Evolutionary conservation across 2,888 invertebrate species (phyloP).

Genomic region (Chouioia cunea): DNA sequence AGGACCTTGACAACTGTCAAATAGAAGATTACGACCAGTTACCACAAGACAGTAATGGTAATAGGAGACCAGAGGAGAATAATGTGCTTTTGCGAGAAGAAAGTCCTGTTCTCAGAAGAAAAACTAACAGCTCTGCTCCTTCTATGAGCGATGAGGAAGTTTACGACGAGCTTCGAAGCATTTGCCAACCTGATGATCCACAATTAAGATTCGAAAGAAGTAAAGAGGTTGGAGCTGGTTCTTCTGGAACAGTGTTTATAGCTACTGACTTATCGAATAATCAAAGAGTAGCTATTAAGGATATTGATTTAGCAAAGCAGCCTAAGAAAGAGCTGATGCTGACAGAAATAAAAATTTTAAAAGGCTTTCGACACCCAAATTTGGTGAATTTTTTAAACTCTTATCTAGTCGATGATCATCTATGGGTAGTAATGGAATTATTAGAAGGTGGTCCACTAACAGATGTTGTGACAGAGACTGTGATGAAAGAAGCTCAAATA

Average conservation of each 20-base stretch:
- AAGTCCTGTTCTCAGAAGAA: conserved; percentile 75
- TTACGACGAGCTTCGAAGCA: conserved; percentile 80
- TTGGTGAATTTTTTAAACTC: conserved; percentile 95
- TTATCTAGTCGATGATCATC: conserved; percentile 89
- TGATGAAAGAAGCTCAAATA: conserved; percentile 97
- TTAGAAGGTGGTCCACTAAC: conserved; percentile 95
- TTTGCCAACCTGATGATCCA: conserved; percentile 88
- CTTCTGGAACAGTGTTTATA: conserved; percentile 92
- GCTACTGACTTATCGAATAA: conserved; percentile 82
- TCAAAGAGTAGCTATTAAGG: conserved; percentile 92
- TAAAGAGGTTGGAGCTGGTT: conserved; percentile 91
- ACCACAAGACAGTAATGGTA: conserved; percentile 46
- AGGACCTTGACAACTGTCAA: conserved; percentile 57
- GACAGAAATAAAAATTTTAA: conserved; percentile 93
- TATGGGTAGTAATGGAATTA: conserved; percentile 98
- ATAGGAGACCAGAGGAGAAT: conserved; percentile 29
- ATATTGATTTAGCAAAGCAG: conserved; percentile 94
- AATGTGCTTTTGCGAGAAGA: conserved; percentile 64
- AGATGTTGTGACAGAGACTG: conserved; percentile 96
- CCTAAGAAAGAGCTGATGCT: conserved; percentile 95
- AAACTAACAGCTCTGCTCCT: conserved; percentile 70
- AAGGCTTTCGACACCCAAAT: conserved; percentile 93
- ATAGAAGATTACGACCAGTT: conserved; percentile 53
- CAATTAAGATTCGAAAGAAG: conserved; percentile 82
- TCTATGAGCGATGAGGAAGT: conserved; percentile 80